phyloP scores from a whole-genome alignment of 92 coral and sea anemone species.

The Anthopleura xanthogrammica region DNA sequence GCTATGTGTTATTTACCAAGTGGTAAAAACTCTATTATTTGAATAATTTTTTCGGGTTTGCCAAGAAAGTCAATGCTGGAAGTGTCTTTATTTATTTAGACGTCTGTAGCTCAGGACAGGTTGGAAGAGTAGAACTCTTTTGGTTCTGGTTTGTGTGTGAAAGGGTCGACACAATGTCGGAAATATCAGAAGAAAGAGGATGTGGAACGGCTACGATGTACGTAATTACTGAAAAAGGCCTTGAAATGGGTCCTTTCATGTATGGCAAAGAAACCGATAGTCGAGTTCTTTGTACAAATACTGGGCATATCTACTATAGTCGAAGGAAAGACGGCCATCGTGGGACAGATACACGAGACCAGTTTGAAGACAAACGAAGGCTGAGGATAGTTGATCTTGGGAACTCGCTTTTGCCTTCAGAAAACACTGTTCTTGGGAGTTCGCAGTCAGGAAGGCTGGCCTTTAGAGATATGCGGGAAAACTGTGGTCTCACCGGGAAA shows the following conservation, averaged over 20 bases:
- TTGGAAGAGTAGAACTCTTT: background rate
- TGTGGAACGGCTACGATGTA: conserved; percentile 69
- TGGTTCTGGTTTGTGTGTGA: background rate
- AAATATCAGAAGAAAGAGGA: conserved; percentile 12
- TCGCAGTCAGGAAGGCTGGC: background rate
- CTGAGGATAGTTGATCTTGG: conserved; percentile 31
- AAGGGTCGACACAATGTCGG: conserved; percentile 12
- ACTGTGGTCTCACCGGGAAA: background rate
- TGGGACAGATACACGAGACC: background rate
- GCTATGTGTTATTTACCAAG: background rate
- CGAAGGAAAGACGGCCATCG: background rate
- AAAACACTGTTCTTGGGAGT: background rate
- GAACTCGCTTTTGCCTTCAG: conserved; percentile 10
- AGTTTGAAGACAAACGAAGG: conserved; percentile 5
- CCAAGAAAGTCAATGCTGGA: background rate
- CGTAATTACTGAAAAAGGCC: conserved; percentile 64
- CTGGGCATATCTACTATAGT: conserved; percentile 16
- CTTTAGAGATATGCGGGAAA: conserved; percentile 11
- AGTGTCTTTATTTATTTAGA: background rate
- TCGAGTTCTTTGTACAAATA: conserved; percentile 33
- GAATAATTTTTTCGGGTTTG: background rate
- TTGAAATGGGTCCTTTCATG: conserved; percentile 48
- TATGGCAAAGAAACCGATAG: conserved; percentile 32
- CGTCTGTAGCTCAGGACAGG: background rate
- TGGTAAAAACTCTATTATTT: background rate